A percentile compares a stretch with the other conserved stretches of the same genome.
These are phyloP conservation scores for Eilema caniola DNA, from an alignment of 2,888 invertebrate genomes.

Conservation along the genomic window DNA sequence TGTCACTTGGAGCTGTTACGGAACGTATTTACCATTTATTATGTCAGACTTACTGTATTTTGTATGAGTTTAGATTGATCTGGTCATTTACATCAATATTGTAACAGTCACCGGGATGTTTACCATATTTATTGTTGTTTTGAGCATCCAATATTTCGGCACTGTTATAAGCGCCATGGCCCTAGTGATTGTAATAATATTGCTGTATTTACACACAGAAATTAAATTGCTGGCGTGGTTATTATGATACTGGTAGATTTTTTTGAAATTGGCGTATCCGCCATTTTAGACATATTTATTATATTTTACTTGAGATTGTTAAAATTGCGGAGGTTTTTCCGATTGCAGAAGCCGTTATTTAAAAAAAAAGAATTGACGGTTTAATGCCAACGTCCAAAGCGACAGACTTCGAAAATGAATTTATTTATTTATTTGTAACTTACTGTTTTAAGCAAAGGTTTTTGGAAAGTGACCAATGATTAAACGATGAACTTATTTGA, in stretches of 20 bases:
- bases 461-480: no score
- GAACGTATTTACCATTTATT: not conserved
- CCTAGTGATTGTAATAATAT: no score
- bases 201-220: not conserved
- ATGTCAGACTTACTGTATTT: not conserved
- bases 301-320: not conserved
- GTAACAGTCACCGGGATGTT: no score
- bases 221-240: not conserved
- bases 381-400: not conserved
- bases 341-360: not conserved
- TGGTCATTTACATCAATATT: no score
- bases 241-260: not conserved
- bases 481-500: no score
- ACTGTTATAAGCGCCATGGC: no score
- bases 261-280: not conserved
- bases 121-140: no score
- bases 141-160: no score
- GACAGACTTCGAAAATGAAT: not conserved
- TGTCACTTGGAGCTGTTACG: not conserved
- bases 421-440: not conserved
- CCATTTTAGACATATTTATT: not conserved
- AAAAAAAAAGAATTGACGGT: not conserved
- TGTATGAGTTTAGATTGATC: not conserved
- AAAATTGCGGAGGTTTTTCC: not conserved
- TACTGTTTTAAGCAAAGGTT: not conserved